A percentile compares a stretch with the other conserved stretches of the same genome.
These are phyloP conservation scores for Lepidochrysops patricia DNA, from an alignment of 2,888 invertebrate species.

Conservation along the genomic window DNA sequence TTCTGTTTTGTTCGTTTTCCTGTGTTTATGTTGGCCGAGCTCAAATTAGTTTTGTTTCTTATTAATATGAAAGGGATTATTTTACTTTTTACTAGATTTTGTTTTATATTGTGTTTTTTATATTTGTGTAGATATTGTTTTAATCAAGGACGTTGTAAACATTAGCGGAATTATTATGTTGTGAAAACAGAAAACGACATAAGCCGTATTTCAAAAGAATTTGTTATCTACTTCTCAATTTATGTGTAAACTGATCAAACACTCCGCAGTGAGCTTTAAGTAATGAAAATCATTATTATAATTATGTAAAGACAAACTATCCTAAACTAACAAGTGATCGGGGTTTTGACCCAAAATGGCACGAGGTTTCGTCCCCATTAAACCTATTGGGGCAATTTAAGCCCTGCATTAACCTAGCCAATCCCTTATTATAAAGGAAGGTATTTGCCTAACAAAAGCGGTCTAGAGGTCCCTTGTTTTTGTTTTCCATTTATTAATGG, in stretches of 20 bases:
- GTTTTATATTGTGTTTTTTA: too few relatives aligned
- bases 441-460: constrained; percentile 23
- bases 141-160: background rate
- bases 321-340: constrained; percentile 23
- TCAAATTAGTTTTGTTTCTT: background rate
- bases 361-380: constrained; percentile 22
- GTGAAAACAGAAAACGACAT: too few relatives aligned
- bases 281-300: constrained; percentile 16
- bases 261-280: background rate
- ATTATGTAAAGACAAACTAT: constrained; percentile 14
- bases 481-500: constrained; percentile 14
- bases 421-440: constrained; percentile 24
- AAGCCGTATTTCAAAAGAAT: background rate
- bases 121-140: too few relatives aligned
- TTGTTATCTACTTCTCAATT: background rate
- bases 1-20: background rate
- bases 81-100: too few relatives aligned
- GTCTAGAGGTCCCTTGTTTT: constrained; percentile 20
- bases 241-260: background rate
- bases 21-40: background rate
- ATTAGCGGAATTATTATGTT: too few relatives aligned
- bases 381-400: constrained; percentile 24
- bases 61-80: too few relatives aligned
- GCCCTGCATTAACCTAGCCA: constrained; percentile 25
- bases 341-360: constrained; percentile 23